Conservation (phyloP, 1,140 invertebrate genomes). For the Caenorhabditis briggsae region DNA sequence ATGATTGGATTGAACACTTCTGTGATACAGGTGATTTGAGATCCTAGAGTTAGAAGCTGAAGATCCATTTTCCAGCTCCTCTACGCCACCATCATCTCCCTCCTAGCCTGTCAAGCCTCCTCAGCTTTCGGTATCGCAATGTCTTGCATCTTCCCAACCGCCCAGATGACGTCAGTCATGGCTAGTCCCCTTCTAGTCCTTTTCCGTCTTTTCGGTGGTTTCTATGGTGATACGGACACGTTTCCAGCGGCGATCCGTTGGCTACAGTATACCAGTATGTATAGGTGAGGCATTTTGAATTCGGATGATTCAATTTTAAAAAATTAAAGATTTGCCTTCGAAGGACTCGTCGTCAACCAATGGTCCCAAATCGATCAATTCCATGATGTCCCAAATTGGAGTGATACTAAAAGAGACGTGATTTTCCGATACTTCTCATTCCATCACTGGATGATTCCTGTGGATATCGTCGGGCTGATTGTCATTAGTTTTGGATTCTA, state of each 20-base stretch:
- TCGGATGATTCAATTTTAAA: background rate
- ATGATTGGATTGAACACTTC: conserved; percentile 72
- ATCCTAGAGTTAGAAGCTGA: background rate
- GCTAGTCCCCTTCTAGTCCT: conserved; percentile 73
- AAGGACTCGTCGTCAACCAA: conserved; percentile 76
- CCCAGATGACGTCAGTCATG: conserved; percentile 63
- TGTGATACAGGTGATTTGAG: conserved; percentile 57
- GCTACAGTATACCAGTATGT: conserved; percentile 76
- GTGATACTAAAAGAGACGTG: background rate
- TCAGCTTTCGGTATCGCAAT: conserved; percentile 78
- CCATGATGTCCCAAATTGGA: background rate
- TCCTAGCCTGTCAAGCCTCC: conserved; percentile 76
- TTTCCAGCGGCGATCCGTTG: conserved; percentile 74
- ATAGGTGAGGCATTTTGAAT: conserved; percentile 65
- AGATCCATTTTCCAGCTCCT: conserved; percentile 60
- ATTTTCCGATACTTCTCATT: background rate
- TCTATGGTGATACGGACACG: conserved; percentile 75
- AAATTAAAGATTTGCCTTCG: conserved; percentile 74
- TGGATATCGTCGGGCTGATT: background rate
- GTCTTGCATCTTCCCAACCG: conserved; percentile 73
- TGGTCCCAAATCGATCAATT: conserved; percentile 67
- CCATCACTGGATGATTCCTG: background rate
- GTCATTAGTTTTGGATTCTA: conserved; percentile 17
- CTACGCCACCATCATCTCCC: conserved; percentile 63
- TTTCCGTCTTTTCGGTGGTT: conserved; percentile 75